A percentile compares a stretch with the other conserved stretches of the same genome.
These are phyloP conservation scores for Limnothrissa miodon DNA, from an alignment of 2,113 vertebrate species.

Conservation along the genomic window DNA sequence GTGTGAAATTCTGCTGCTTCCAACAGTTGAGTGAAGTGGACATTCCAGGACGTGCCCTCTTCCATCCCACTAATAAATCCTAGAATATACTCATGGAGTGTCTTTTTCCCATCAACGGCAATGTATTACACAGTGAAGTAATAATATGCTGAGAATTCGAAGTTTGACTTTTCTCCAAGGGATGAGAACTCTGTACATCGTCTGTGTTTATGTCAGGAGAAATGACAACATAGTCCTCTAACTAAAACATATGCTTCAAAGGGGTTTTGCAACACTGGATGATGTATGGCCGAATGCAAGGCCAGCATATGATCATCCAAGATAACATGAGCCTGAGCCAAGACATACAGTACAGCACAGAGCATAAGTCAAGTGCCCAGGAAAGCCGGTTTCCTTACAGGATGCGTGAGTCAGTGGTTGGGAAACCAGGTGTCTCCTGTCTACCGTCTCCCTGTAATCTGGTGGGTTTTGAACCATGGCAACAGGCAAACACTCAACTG, in stretches of 20 bases:
- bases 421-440: constrained; percentile 18
- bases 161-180: neutral
- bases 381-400: neutral
- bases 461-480: neutral
- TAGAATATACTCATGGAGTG: neutral
- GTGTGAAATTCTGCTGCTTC: constrained; percentile 47
- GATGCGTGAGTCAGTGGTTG: constrained; percentile 18
- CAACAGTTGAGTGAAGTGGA: constrained; percentile 41
- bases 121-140: neutral
- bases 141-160: neutral
- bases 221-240: neutral
- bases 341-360: neutral
- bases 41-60: constrained; percentile 47
- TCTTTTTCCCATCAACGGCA: too few species aligned
- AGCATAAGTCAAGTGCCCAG: constrained; percentile 2
- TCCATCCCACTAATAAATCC: constrained; percentile 19
- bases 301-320: neutral
- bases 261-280: neutral
- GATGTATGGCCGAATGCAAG: neutral
- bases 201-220: neutral
- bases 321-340: neutral
- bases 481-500: neutral
- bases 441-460: constrained; percentile 15
- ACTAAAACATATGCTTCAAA: neutral
- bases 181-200: neutral